Evolutionary conservation across 64 coral and sea anemone genomes (phyloP).

Genomic region (Dendrophyllia cribrosa): DNA sequence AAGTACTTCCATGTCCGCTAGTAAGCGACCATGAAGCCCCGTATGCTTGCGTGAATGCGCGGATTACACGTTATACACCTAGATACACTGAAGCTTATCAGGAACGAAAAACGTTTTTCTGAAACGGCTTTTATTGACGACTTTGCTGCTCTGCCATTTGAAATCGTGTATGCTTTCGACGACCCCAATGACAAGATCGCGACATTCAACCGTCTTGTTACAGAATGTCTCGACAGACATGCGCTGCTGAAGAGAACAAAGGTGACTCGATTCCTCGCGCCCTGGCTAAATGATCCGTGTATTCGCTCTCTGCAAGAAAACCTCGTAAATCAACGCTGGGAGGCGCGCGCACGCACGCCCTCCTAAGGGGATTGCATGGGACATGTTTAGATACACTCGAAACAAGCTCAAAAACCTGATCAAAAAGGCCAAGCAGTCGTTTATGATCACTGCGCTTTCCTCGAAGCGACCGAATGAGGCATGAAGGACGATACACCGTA

Average conservation of each 20-base stretch:
- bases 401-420: slow-evolving; percentile 32
- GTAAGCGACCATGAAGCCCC: slow-evolving; percentile 58
- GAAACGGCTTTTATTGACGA: slow-evolving; percentile 51
- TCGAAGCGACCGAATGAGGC: slow-evolving; percentile 23
- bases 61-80: slow-evolving; percentile 49
- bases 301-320: background rate
- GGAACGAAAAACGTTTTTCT: slow-evolving; percentile 50
- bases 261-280: slow-evolving; percentile 43
- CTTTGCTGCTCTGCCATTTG: slow-evolving; percentile 48
- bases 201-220: slow-evolving; percentile 44
- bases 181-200: slow-evolving; percentile 58
- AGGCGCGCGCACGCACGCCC: slow-evolving; percentile 5
- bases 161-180: slow-evolving; percentile 51
- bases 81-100: slow-evolving; percentile 63
- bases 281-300: slow-evolving; percentile 37
- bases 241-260: slow-evolving; percentile 41
- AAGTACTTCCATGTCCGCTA: slow-evolving; percentile 47
- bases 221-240: slow-evolving; percentile 61
- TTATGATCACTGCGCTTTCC: slow-evolving; percentile 22
- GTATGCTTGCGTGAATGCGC: slow-evolving; percentile 48
- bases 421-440: slow-evolving; percentile 15
- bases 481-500: slow-evolving; percentile 27
- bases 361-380: slow-evolving; percentile 20
- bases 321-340: background rate
- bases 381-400: slow-evolving; percentile 39